Evolutionary conservation across 2,888 invertebrate genomes (phyloP).

Genomic region (Neoscelio sp.): DNA sequence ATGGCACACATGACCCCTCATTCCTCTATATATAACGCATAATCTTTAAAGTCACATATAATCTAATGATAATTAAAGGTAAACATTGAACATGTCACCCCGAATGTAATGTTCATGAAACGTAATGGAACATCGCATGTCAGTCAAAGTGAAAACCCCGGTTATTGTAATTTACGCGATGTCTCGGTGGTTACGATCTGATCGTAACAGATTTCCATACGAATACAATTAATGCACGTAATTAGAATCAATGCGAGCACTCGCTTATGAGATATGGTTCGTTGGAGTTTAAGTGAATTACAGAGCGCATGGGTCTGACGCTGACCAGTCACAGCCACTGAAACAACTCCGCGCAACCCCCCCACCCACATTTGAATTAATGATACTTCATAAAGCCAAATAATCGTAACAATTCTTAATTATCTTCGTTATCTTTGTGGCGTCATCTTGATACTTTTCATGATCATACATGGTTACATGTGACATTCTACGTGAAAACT

Average conservation of each 20-base stretch:
- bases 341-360: constrained; percentile 37
- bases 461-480: constrained; percentile 2
- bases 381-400: constrained; percentile 52
- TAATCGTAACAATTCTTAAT: constrained; percentile 31
- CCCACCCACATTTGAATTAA: constrained; percentile 45
- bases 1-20: too few species aligned
- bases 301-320: constrained; percentile 65
- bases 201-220: constrained; percentile 42
- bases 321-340: constrained; percentile 61
- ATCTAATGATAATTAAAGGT: too few species aligned
- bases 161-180: constrained; percentile 23
- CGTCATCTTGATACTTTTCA: constrained; percentile 9
- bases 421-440: constrained; percentile 14
- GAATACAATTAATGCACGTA: constrained; percentile 47
- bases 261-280: constrained; percentile 42
- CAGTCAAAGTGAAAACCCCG: constrained; percentile 24
- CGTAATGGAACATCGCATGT: constrained; percentile 19
- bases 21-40: too few species aligned
- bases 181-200: constrained; percentile 19
- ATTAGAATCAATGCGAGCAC: constrained; percentile 49
- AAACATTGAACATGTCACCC: too few species aligned
- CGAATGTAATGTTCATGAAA: too few species aligned
- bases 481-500: too few species aligned
- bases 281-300: constrained; percentile 61
- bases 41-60: too few species aligned